Evolutionary conservation across 2,888 invertebrate species (phyloP), one percentile per base, ranked within the genome.

Genomic region (Conchocele bisecta): DNA sequence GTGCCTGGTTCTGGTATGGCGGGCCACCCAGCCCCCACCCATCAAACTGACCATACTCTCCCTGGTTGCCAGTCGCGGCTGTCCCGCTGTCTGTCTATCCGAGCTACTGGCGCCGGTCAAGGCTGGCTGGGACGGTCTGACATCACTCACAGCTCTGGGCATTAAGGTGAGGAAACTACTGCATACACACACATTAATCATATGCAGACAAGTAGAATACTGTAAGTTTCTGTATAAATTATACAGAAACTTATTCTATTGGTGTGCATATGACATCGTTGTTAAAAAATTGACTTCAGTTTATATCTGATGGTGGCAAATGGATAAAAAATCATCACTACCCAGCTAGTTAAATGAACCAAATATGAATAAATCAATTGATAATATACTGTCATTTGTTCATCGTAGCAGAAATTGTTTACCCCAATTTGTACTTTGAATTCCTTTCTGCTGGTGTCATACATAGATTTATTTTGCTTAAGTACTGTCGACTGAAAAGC

Each of bases 31-130:
- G 39, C 79, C 80, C 22, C 44, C 71, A 2, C 22, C 74, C 15
- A 48, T 79, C 22, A 73, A 63, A 11, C 59, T 77, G 41, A 71
- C 74, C 41, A 53, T 83, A 17, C 69, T 82, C 9, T 71, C 76
- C 9, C 41, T 83, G 64, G 66, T 69, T n/a, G 66, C 61, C 17
- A 60, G 42, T n/a, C 53, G 72, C n/a, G 42, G 54, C 5, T 82
- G 81, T 39, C 74, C 77, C 6, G 77, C 77, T 31, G 64, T 73
- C 28, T 68, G 77, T 61, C 24, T 79, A 17, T 35, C 64, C 13
- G 59, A 73, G 37, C 59, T 82, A 15, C 41, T 70, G 22, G 4
- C 17, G 5, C 28, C 51, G 6, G 37, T 71, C 31, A 41, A 71
- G 37, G 39, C 53, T 28, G 59, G 56, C n/a, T 66, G 56, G 65